These are phyloP conservation scores for Serinus canaria DNA, from an alignment of 2,113 vertebrate genomes.

Conservation along the genomic window DNA sequence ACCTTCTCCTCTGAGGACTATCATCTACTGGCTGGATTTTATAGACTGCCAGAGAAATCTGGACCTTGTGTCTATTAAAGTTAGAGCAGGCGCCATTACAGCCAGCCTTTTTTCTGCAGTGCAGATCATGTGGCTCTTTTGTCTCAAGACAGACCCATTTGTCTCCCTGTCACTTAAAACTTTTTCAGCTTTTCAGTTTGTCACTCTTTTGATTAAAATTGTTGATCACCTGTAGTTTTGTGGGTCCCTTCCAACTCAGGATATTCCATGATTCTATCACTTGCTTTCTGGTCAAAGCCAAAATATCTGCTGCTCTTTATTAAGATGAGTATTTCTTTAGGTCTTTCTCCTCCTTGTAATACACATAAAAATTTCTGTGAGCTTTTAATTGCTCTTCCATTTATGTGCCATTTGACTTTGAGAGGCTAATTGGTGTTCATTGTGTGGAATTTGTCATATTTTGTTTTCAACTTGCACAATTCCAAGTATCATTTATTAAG, in stretches of 20 bases:
- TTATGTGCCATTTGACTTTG: neutral
- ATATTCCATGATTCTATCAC: neutral
- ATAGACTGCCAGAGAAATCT: neutral
- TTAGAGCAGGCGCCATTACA: neutral
- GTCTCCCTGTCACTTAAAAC: neutral
- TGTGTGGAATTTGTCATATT: neutral
- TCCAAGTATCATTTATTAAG: neutral
- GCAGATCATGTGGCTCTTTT: neutral
- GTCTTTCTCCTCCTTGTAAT: neutral
- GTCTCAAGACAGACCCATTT: neutral
- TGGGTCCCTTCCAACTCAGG: neutral
- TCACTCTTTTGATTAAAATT: neutral
- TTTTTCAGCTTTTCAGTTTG: neutral
- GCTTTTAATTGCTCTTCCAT: neutral
- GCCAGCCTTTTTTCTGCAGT: neutral
- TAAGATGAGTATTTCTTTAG: neutral
- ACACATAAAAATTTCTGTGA: neutral
- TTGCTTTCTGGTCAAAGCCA: neutral
- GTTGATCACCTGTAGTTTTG: neutral
- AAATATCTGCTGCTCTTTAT: neutral
- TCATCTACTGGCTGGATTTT: neutral
- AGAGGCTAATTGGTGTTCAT: neutral
- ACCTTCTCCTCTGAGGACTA: neutral
- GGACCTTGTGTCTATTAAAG: neutral
- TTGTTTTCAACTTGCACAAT: neutral